Percentiles rank a stretch among this genome's conserved stretches.
Conservation (phyloP, 2,888 invertebrate genomes). For the Agonopterix heracliana region DNA sequence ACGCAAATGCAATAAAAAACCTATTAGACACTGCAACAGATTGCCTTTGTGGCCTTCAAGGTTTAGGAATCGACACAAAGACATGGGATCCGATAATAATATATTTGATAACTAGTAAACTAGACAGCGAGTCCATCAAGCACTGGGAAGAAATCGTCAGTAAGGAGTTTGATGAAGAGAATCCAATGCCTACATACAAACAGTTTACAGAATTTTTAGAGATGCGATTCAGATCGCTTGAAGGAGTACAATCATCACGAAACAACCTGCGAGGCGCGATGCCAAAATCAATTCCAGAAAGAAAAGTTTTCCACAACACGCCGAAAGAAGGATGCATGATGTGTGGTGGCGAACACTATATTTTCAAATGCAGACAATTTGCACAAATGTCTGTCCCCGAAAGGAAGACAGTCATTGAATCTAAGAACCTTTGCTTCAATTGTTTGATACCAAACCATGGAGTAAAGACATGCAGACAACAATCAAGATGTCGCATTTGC, state of each 20-base stretch:
- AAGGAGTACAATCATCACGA: background rate
- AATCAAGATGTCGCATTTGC: background rate
- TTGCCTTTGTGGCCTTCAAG: background rate
- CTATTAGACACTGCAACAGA: background rate
- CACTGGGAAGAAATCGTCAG: background rate
- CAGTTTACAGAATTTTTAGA: background rate
- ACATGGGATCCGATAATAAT: background rate
- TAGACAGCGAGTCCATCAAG: background rate
- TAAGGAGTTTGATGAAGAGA: background rate
- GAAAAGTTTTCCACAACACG: background rate
- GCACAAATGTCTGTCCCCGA: background rate
- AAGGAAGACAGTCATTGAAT: background rate
- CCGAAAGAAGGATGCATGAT: background rate
- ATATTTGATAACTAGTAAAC: background rate
- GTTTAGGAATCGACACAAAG: background rate
- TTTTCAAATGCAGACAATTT: background rate
- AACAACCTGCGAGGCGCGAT: background rate
- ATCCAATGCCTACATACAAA: background rate
- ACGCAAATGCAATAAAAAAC: background rate
- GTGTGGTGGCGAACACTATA: background rate
- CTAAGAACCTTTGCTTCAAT: background rate
- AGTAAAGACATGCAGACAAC: background rate
- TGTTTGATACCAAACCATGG: background rate
- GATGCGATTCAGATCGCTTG: background rate
- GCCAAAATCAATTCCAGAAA: background rate